phyloP scores from a whole-genome alignment of 2,113 vertebrate species.

The Gallinago media region DNA sequence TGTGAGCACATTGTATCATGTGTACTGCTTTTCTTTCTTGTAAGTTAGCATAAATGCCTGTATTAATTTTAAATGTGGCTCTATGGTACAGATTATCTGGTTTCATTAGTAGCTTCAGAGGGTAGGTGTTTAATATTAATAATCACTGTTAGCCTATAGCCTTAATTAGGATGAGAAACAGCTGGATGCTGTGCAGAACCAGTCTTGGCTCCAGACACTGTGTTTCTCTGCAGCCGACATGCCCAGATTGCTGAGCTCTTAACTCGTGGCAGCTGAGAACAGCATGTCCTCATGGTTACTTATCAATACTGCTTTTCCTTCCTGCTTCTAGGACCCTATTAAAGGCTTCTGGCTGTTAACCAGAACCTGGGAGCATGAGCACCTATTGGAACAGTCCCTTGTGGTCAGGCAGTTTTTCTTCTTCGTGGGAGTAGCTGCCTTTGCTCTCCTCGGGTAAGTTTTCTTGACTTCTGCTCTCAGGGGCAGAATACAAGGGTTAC shows the following conservation, averaged over 20 bases:
- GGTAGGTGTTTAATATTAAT: slow-evolving; percentile 19
- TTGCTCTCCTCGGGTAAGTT: background rate
- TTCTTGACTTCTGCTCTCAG: background rate
- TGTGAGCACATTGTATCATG: fast-evolving
- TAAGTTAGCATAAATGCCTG: background rate
- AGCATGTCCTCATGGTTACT: background rate
- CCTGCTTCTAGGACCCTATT: background rate
- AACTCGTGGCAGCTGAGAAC: background rate
- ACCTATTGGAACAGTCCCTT: background rate
- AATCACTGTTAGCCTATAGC: background rate
- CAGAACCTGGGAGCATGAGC: background rate
- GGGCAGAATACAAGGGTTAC: background rate
- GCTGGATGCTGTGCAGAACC: background rate
- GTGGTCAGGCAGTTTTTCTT: background rate
- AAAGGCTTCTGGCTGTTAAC: background rate
- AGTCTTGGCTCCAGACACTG: background rate
- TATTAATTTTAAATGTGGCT: background rate
- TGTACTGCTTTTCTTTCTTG: background rate
- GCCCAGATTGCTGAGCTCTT: background rate
- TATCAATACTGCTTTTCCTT: background rate
- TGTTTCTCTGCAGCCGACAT: background rate
- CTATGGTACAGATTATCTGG: background rate
- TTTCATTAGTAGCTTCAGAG: background rate
- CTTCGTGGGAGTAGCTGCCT: background rate
- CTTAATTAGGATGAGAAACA: background rate